These are phyloP conservation scores for Vulpes lagopus DNA, from an alignment of 2,113 vertebrate genomes.

Conservation along the genomic window DNA sequence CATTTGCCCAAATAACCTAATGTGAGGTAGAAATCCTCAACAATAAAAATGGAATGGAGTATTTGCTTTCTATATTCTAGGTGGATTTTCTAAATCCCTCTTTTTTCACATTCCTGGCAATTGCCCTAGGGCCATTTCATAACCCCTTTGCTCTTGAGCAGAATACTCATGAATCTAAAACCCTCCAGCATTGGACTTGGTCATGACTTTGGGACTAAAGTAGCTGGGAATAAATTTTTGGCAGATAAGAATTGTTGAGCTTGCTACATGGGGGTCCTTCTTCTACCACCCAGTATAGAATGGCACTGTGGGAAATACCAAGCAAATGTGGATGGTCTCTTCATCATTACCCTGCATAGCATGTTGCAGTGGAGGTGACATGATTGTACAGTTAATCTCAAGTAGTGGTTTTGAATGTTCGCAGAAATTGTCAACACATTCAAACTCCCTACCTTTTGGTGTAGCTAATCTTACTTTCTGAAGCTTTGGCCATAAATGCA, in stretches of 20 bases:
- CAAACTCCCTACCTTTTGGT: not conserved
- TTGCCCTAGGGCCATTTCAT: not conserved
- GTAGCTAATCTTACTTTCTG: not conserved
- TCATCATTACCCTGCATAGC: not conserved
- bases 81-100: not conserved
- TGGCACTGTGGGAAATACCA: not conserved
- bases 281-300: not conserved
- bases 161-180: not conserved
- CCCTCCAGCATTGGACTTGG: not conserved
- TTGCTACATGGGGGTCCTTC: not conserved
- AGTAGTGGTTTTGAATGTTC: not conserved
- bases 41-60: not conserved
- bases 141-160: not conserved
- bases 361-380: not conserved
- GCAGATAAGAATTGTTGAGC: not conserved
- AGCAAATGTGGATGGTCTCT: not conserved
- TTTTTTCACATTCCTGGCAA: not conserved
- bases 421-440: not conserved
- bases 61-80: not conserved
- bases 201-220: not conserved
- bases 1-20: not conserved
- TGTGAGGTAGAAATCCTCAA: not conserved
- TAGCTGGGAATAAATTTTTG: not conserved
- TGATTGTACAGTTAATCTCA: not conserved
- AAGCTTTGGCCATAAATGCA: not conserved